Base-by-base conservation (phyloP, 2,888 invertebrate species). In the Dione vanillae region DNA sequence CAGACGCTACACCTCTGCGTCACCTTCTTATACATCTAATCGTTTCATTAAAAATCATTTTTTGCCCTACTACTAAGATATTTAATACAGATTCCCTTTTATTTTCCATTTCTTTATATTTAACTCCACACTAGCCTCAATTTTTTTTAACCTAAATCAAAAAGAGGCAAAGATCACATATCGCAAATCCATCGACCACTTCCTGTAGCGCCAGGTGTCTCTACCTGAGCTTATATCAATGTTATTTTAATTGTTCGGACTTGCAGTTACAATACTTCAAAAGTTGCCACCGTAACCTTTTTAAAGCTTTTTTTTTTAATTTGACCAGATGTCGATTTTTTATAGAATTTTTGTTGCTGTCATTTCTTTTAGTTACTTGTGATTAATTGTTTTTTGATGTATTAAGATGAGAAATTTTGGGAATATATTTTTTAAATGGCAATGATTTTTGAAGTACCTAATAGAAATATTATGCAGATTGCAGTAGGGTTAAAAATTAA, bases 181-280 rank as follows among this genome's bases (percentile, higher is more conserved):
- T 69, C 65, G 59, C 37, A 67, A 52, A 47, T 62, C 54, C 56
- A 52, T 19, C 62, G 69, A 45, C 43, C 68, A 67, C 73, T 77
- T 78, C 78, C 78, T 76, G 77, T 77, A 61, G 16, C 61, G 45
- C 61, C 61, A 61, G 61, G 61, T 61, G 61, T 11, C 5, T 61
- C n/a, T 61, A 61, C 61, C 61, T 61, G 61, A 45, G 16, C 11
- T 2, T 47, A 37, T 19, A 37, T 56, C 16, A 45, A 45, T 27
- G 45, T n/a, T 11, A 11, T 45, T 59, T 61, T 61, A 45, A 61
- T 61, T 61, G 61, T 61, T 35, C 45, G 61, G 61, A 61, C 61
- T 27, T 61, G 61, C 27, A 45, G 27, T 61, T 45, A 2, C n/a
- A 45, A 35, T 35, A 14, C 12, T 45, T 54, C 14, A 27, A 20